These are phyloP conservation scores for Patella ulyssiponensis DNA, from an alignment of 2,888 invertebrate genomes.

Conservation along the genomic window DNA sequence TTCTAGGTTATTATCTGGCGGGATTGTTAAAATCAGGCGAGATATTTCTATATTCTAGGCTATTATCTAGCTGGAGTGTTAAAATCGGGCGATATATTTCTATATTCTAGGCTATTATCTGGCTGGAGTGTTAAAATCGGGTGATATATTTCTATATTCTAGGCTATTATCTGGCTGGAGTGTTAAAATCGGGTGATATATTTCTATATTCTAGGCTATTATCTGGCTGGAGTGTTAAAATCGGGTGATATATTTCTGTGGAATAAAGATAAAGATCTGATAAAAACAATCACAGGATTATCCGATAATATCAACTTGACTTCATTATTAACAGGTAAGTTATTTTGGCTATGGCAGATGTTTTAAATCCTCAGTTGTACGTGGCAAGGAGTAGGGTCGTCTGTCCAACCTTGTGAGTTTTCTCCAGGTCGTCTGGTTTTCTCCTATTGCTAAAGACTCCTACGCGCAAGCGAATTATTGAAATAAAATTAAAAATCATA, in stretches of 20 bases:
- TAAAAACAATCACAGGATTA: conserved; percentile 61
- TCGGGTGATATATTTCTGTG: conserved; percentile 67
- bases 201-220: conserved; percentile 53
- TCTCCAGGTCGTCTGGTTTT: too few species aligned
- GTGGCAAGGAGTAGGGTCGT: too few species aligned
- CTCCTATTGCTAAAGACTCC: too few species aligned
- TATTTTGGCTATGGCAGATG: background rate
- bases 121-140: background rate
- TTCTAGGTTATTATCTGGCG: background rate
- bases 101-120: background rate
- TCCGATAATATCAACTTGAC: conserved; percentile 33
- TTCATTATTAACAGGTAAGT: conserved; percentile 11
- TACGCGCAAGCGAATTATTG: too few species aligned
- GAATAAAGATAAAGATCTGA: conserved; percentile 66
- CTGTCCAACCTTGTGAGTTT: too few species aligned
- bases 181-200: background rate
- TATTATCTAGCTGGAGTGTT: background rate
- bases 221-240: conserved; percentile 60
- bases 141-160: background rate
- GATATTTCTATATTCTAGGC: conserved; percentile 13
- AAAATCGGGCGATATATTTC: conserved; percentile 2
- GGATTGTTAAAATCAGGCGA: background rate
- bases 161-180: background rate
- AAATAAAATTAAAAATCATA: too few species aligned
- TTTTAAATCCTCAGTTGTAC: too few species aligned